A percentile compares a stretch with the other conserved stretches of the same genome.
Conservation (phyloP, 2,888 invertebrate genomes). For the Mellilla xanthometata region DNA sequence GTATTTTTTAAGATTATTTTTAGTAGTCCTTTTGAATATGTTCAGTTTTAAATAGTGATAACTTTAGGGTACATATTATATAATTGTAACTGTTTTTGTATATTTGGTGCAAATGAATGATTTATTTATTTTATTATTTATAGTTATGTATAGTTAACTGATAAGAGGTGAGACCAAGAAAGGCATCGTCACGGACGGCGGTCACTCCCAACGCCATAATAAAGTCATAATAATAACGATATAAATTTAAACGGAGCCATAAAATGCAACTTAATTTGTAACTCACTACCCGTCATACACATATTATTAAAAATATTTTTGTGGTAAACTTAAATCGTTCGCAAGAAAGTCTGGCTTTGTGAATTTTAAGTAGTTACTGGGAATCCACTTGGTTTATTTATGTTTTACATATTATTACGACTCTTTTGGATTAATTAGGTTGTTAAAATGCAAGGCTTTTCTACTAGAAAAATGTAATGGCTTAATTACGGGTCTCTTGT, state of each 20-base stretch:
- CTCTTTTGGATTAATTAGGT: no score
- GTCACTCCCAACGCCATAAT: constrained; percentile 11
- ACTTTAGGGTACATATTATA: no score
- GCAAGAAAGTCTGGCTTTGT: constrained; percentile 10
- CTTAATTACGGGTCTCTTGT: no score
- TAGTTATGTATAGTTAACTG: no score
- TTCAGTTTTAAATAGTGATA: no score
- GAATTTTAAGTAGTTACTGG: constrained; percentile 12
- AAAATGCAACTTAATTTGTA: constrained; percentile 21
- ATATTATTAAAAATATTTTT: constrained; percentile 19
- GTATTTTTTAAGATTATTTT: no score
- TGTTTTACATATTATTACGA: background rate
- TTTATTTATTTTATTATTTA: no score
- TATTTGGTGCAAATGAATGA: no score
- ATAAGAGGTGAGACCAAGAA: constrained; percentile 8
- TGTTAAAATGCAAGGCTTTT: no score
- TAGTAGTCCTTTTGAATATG: no score
- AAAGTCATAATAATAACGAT: constrained; percentile 19
- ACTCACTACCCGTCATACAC: constrained; percentile 18
- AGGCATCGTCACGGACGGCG: constrained; percentile 18
- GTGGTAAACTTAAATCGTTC: constrained; percentile 11
- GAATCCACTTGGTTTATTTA: background rate
- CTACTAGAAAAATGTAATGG: no score
- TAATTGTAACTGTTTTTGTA: no score
- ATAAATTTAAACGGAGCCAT: constrained; percentile 20